These are phyloP conservation scores for Tyrophagus putrescentiae DNA, from an alignment of 1,140 invertebrate species.

Conservation along the genomic window DNA sequence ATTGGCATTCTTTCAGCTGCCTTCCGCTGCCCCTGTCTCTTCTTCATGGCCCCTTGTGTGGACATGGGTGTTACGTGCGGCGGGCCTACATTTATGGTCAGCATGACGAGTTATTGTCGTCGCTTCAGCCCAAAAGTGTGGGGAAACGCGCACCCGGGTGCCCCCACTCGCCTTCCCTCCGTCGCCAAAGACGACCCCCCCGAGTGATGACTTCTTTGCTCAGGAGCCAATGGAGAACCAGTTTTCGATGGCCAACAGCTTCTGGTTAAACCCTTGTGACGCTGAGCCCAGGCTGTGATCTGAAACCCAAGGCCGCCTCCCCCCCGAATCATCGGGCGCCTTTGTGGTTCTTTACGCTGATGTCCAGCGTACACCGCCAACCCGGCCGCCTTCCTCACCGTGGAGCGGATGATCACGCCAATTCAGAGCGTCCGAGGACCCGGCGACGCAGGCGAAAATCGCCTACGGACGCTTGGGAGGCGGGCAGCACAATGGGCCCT, in stretches of 20 bases:
- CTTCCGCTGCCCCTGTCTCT: constrained; percentile 73
- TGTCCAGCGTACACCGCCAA: constrained; percentile 59
- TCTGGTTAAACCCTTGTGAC: constrained; percentile 72
- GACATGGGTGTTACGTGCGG: constrained; percentile 95
- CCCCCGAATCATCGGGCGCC: constrained; percentile 32
- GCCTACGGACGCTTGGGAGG: constrained; percentile 86
- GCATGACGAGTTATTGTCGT: constrained; percentile 71
- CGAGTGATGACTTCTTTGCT: no score
- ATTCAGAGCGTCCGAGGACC: constrained; percentile 76
- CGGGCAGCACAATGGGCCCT: constrained; percentile 72
- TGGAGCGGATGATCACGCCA: constrained; percentile 61
- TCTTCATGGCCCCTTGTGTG: constrained; percentile 73
- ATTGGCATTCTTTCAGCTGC: constrained; percentile 41
- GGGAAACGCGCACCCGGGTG: constrained; percentile 54
- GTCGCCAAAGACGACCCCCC: constrained; percentile 21
- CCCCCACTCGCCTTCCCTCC: not conserved
- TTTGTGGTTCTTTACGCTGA: constrained; percentile 45
- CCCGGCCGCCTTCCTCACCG: constrained; percentile 81
- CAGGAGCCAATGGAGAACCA: constrained; percentile 69
- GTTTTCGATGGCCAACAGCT: constrained; percentile 71
- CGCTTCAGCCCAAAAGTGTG: constrained; percentile 87
- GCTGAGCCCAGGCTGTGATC: constrained; percentile 75
- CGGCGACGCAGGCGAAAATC: constrained; percentile 74
- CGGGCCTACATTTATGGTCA: constrained; percentile 82
- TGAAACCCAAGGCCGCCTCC: constrained; percentile 37